Conservation (phyloP, 2,888 invertebrate genomes). For the Augochlorella aurata region DNA sequence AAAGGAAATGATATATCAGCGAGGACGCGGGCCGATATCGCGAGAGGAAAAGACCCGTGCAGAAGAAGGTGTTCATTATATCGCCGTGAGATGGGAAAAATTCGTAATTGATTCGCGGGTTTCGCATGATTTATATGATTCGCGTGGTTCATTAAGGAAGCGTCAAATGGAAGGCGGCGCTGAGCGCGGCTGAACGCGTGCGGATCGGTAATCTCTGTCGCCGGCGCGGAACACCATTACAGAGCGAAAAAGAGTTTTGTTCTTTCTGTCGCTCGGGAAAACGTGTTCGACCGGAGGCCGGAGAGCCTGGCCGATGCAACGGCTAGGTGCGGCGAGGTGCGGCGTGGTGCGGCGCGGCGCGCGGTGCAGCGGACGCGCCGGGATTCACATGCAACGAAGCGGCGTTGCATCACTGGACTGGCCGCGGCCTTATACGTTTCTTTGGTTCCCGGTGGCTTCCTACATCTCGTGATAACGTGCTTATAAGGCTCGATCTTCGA, state of each 20-base stretch:
- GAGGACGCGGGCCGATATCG: not conserved
- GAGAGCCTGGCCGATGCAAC: not conserved
- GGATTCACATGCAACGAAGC: constrained; percentile 68
- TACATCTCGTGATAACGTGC: constrained; percentile 75
- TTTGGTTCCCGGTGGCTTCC: constrained; percentile 72
- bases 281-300: constrained; percentile 41
- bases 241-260: constrained; percentile 46
- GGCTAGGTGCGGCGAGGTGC: not conserved
- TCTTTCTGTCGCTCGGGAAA: constrained; percentile 49
- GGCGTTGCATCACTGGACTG: constrained; percentile 67
- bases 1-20: constrained; percentile 38
- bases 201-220: constrained; percentile 28
- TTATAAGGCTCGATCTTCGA: constrained; percentile 72
- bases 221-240: constrained; percentile 20
- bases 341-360: not conserved
- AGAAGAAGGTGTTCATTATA: constrained; percentile 46
- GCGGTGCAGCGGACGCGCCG: constrained; percentile 32
- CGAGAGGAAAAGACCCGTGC: constrained; percentile 21
- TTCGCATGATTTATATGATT: constrained; percentile 45
- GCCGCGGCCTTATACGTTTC: constrained; percentile 72
- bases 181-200: constrained; percentile 14
- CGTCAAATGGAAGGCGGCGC: constrained; percentile 27
- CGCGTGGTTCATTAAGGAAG: constrained; percentile 43
- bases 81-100: constrained; percentile 25
- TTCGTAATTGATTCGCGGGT: constrained; percentile 46